Evolutionary conservation across 1,140 invertebrate genomes (phyloP), one percentile per base, ranked within the genome.

Genomic region (Drosophila nasuta): DNA sequence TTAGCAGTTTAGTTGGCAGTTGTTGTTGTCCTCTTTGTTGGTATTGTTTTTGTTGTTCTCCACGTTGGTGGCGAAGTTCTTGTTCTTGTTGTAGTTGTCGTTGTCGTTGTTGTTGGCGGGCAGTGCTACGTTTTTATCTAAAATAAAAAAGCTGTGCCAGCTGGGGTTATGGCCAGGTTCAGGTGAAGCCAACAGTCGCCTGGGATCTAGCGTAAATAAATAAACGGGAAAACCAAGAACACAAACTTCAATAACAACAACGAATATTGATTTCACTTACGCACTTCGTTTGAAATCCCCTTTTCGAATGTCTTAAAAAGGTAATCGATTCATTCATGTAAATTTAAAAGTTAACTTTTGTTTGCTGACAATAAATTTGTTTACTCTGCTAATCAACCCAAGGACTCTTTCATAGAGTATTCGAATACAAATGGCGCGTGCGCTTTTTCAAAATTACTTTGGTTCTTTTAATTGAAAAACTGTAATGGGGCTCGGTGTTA

Each of bases 1-100:
- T 87, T 82, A 87, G 68, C 82, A 87, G 82, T 87, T 87, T 82
- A 80, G 83, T 73, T 64, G 5, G 62, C 75, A 65, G 70, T 75
- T 74, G 56, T 58, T 59, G 70, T 74, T 62, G 35, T 41, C 51
- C 43, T 46, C 13, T 85, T 78, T 75, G 81, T 67, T 66, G 48
- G 51, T 65, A n/a, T 25, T 48, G n/a, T 51, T 60, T 45, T 75
- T 43, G 65, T 68, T 66, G 48, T 52, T 28, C 65, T 62, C 20
- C 20, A 25, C 66, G 58, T 17, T 51, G 59, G 48, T 68, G 33
- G 56, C 41, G 59, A 10, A n/a, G 69, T 65, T 70, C 49, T 13
- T 57, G 59, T 45, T 66, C 10, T 1, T 41, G 33, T 43, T 57
- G 59, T 66, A 66, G 74, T 1, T 41, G 33, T 43, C 51, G 59